Conservation (phyloP, 1,140 invertebrate species). For the Apocrypta bakeri region DNA sequence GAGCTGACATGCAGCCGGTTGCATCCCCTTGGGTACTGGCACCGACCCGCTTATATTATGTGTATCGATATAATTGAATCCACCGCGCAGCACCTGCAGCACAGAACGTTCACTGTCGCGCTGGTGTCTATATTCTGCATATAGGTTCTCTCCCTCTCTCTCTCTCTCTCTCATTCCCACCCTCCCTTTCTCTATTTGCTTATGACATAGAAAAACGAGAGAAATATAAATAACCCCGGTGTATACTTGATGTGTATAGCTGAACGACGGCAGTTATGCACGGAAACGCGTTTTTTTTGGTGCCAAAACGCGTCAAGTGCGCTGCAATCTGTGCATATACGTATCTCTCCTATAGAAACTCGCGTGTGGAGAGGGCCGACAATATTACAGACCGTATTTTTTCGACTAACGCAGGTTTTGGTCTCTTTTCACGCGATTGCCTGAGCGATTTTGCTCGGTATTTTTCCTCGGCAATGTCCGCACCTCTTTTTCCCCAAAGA, state of each 20-base stretch:
- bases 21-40: neutral
- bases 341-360: too few species aligned
- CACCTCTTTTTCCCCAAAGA: too few species aligned
- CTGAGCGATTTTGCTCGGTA: too few species aligned
- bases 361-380: too few species aligned
- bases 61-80: slow-evolving; percentile 41
- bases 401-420: too few species aligned
- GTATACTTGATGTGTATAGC: neutral
- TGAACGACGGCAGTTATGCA: neutral
- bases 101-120: neutral
- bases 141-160: neutral
- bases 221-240: slow-evolving; percentile 25
- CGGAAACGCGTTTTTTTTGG: slow-evolving; percentile 11
- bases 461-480: too few species aligned
- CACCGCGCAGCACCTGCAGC: neutral
- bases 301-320: neutral
- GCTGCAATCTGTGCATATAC: too few species aligned
- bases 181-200: neutral
- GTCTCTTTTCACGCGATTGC: too few species aligned
- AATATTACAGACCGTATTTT: too few species aligned
- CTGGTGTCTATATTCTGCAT: neutral
- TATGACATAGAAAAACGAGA: neutral
- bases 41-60: slow-evolving; percentile 8
- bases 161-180: neutral
- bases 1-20: slow-evolving; percentile 5